These are phyloP conservation scores for Hylyphantes graminicola DNA, from an alignment of 1,140 invertebrate species.

Conservation along the genomic window DNA sequence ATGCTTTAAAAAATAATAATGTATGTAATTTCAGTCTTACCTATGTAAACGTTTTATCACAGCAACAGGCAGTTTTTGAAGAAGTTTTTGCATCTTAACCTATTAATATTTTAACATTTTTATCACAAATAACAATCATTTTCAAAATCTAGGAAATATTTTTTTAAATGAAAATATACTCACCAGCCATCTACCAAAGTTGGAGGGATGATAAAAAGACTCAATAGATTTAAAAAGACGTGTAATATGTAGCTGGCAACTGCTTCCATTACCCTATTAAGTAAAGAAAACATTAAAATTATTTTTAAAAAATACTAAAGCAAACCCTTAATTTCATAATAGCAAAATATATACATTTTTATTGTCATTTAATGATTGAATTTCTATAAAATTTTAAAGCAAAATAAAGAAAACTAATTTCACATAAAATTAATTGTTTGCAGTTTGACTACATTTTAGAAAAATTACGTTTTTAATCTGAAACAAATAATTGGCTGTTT, in stretches of 20 bases:
- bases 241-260: constrained; percentile 79
- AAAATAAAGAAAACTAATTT: constrained; percentile 57
- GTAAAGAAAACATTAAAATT: constrained; percentile 60
- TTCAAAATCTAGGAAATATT: background rate
- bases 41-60: constrained; percentile 74
- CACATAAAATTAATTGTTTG: no score
- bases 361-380: constrained; percentile 9
- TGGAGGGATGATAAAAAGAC: constrained; percentile 91
- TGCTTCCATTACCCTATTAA: constrained; percentile 71
- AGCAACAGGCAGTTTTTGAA: constrained; percentile 67
- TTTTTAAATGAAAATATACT: constrained; percentile 26
- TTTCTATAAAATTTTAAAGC: constrained; percentile 22
- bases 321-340: constrained; percentile 45
- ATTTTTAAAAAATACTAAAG: constrained; percentile 71
- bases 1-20: background rate
- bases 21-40: constrained; percentile 65
- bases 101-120: constrained; percentile 14
- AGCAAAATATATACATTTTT: background rate
- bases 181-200: constrained; percentile 81
- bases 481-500: no score
- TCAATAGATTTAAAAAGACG: constrained; percentile 86
- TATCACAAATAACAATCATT: background rate
- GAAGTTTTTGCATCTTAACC: constrained; percentile 65
- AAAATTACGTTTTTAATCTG: no score
- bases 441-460: no score